Evolutionary conservation across 2,113 vertebrate genomes (phyloP).

Genomic region (Saccopteryx leptura): DNA sequence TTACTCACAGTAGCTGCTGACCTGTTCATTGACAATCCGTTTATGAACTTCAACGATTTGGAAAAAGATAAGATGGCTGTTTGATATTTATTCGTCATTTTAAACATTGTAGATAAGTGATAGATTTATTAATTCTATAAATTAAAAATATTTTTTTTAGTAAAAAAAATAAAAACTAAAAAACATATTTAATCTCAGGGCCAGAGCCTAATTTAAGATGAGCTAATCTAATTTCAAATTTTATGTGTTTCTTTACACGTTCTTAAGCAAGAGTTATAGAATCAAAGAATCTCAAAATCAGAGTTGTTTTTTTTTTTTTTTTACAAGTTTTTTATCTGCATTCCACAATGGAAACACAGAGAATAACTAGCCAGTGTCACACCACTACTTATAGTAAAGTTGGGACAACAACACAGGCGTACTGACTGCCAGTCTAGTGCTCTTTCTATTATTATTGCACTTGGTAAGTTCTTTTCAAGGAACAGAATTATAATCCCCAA

Average conservation of each 20-base stretch:
- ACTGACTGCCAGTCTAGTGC: neutral
- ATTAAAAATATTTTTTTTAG: neutral
- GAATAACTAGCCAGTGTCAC: neutral
- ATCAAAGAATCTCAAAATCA: neutral
- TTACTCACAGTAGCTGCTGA: neutral
- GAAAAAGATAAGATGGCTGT: neutral
- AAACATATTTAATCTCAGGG: neutral
- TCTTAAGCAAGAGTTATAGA: neutral
- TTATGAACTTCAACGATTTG: neutral
- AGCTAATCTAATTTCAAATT: neutral
- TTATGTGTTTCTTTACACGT: neutral
- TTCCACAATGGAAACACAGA: neutral
- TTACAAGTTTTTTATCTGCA: neutral
- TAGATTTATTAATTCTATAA: neutral
- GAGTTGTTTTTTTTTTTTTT: neutral
- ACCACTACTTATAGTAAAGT: neutral
- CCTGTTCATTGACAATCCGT: neutral
- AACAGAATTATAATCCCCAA: neutral
- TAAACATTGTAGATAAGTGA: neutral
- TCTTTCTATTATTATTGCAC: neutral
- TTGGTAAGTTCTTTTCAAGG: neutral
- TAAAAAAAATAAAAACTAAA: constrained; percentile 20
- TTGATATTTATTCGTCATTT: neutral
- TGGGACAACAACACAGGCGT: neutral
- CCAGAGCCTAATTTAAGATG: neutral